Percentiles rank a stretch among this genome's conserved stretches.
phyloP scores from a whole-genome alignment of 2,113 vertebrate genomes.

The Scalopus aquaticus region DNA sequence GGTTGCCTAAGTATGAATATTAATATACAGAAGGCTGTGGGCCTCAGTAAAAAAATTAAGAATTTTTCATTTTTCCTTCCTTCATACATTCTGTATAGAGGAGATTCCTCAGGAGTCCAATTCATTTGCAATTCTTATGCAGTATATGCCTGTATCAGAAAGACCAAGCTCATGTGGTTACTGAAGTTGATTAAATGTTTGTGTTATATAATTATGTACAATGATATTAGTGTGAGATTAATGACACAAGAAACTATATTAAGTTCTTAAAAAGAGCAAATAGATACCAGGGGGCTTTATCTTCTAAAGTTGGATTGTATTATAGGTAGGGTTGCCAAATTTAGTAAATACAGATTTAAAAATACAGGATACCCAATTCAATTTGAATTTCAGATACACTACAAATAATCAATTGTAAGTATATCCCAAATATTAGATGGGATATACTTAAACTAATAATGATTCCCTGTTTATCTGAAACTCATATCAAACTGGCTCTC shows the following conservation, averaged over 20 bases:
- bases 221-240: slow-evolving; percentile 5
- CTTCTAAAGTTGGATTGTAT: slow-evolving; percentile 27
- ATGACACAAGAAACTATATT: neutral
- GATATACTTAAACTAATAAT: slow-evolving; percentile 20
- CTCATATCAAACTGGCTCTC: slow-evolving; percentile 19
- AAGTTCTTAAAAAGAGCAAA: slow-evolving; percentile 48
- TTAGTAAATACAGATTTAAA: neutral
- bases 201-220: neutral
- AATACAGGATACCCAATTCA: neutral
- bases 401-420: slow-evolving; percentile 18
- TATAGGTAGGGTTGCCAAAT: neutral
- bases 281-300: neutral
- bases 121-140: neutral
- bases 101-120: neutral
- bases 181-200: neutral
- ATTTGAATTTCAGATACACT: slow-evolving; percentile 35
- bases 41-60: neutral
- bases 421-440: neutral
- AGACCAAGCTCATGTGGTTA: neutral
- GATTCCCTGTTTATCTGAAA: neutral
- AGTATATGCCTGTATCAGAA: neutral
- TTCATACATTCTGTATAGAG: neutral
- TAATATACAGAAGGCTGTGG: neutral
- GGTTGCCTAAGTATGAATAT: neutral
- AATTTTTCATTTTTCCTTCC: neutral